Base-by-base conservation (phyloP, 2,888 invertebrate species). In the Folsomia candida region DNA sequence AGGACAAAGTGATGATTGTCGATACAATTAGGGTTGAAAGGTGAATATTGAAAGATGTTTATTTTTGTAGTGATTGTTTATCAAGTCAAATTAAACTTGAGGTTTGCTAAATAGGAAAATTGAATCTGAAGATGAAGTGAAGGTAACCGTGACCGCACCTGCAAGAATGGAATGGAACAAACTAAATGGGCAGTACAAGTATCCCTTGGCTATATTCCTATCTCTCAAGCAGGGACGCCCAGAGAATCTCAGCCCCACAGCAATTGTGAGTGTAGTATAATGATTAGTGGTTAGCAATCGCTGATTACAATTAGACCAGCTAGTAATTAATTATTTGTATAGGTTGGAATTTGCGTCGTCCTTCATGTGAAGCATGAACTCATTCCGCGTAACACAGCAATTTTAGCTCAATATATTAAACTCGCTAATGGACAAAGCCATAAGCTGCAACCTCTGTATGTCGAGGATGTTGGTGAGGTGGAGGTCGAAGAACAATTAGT, bases 401-500 rank as follows among this genome's bases (percentile, higher is more conserved):
- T 93, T 81, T 87, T 93, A 79, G 91, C 91, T 61, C 93, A 93
- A 84, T 93, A 92, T 84, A 85, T 93, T 74, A 93, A 93, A 83
- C 92, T 92, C 83, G 90, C 91, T 62, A 90, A 90, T 81, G 92
- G 92, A 57, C 90, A 91, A 81, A 85, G 92, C 70, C 91, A 91
- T 72, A 91, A 91, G 82, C 86, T 93, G 78, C 92, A 78, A 76
- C 71, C 76, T 11, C 71, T 78, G 11, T 78, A 72, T 61, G 70
- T 76, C 2, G 72, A 75, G 60, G 76, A 76, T 24, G 76, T 37
- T n/a, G 73, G 70, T 26, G 71, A 72, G 29, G 69, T 68, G 25
- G 67, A 66, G 11, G 47, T 18, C n/a, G 51, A 70, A n/a, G 58
- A 28, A 25, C 47, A n/a, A 25, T 1, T 18, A 18, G 29, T 1